Evolutionary conservation across 2,888 invertebrate species (phyloP).

Genomic region (Watsonalla cultraria): DNA sequence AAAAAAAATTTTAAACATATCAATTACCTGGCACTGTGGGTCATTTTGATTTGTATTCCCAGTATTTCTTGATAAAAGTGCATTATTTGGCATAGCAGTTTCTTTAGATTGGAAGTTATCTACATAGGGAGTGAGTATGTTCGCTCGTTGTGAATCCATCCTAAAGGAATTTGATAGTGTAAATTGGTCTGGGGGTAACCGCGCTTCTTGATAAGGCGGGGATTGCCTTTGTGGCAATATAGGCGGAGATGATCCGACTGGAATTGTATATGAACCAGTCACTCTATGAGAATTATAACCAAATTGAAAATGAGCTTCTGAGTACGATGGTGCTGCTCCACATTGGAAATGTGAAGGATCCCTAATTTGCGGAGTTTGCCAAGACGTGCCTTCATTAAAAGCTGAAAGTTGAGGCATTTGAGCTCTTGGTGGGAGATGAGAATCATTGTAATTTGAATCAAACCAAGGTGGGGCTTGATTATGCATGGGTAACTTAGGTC

Average conservation of each 20-base stretch:
- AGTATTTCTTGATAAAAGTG: neutral
- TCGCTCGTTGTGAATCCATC: neutral
- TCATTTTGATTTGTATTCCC: neutral
- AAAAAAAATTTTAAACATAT: no score
- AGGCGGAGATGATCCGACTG: neutral
- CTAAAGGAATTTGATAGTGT: neutral
- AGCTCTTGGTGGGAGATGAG: no score
- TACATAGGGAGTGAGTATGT: no score
- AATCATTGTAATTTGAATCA: no score
- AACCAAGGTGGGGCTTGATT: no score
- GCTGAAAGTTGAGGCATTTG: no score
- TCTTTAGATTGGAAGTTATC: neutral
- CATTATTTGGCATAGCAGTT: neutral
- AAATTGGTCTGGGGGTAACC: neutral
- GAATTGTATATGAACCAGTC: neutral
- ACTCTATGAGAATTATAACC: neutral
- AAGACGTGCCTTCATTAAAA: no score
- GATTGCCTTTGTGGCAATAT: slow-evolving; percentile 3
- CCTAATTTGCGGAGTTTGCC: no score
- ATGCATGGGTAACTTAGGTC: no score
- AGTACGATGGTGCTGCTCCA: neutral
- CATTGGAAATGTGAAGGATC: no score
- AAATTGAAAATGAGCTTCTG: neutral
- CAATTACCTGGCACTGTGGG: neutral
- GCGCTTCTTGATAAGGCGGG: slow-evolving; percentile 1